Percentiles rank a stretch among this genome's conserved stretches.
Conservation (phyloP, 1,140 invertebrate species). For the Drosophila elegans region DNA sequence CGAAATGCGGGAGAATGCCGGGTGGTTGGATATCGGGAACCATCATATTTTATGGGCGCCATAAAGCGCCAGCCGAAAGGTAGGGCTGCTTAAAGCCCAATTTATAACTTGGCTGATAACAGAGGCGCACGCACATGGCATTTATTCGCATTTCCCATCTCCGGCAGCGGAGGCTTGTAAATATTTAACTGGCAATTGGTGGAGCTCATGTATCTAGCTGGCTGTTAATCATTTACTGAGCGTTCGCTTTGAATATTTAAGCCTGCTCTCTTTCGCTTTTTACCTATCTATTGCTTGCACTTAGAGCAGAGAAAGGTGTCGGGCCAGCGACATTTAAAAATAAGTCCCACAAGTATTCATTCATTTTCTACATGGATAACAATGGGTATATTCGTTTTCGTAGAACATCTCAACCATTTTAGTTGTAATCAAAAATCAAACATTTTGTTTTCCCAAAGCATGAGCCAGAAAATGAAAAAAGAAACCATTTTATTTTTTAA, state of each 20-base stretch:
- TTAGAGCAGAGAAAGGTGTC: too few species aligned
- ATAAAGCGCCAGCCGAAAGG: constrained; percentile 41
- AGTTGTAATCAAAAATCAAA: too few species aligned
- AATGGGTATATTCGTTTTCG: not conserved
- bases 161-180: constrained; percentile 45
- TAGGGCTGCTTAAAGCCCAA: constrained; percentile 47
- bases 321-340: constrained; percentile 44
- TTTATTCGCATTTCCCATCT: constrained; percentile 16
- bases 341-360: constrained; percentile 48
- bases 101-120: constrained; percentile 61
- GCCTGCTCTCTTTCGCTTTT: constrained; percentile 26
- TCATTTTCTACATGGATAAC: constrained; percentile 6
- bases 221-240: constrained; percentile 66
- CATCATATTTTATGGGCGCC: constrained; percentile 62
- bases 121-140: constrained; percentile 45
- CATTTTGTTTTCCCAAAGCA: too few species aligned
- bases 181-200: constrained; percentile 74
- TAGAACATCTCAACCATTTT: too few species aligned
- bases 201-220: constrained; percentile 52
- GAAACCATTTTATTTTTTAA: too few species aligned
- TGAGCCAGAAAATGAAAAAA: too few species aligned
- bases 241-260: constrained; percentile 57
- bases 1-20: constrained; percentile 7
- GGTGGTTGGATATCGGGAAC: constrained; percentile 25
- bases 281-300: constrained; percentile 35